Evolutionary conservation across 2,113 vertebrate species (phyloP), one percentile per base, ranked within the genome.

Genomic region (Shinisaurus crocodilurus): DNA sequence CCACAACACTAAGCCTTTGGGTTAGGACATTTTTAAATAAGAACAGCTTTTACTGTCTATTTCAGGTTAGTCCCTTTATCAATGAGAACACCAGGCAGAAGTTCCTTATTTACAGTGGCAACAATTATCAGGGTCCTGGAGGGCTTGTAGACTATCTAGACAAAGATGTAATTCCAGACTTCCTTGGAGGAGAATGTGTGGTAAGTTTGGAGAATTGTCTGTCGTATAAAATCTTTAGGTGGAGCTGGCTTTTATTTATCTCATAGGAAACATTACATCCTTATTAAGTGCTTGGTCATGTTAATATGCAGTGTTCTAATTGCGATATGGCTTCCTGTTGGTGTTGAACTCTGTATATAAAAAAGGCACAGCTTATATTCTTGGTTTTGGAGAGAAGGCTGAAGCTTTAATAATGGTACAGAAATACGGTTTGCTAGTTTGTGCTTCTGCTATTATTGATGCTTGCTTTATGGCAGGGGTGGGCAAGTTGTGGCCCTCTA

Each of bases 41-140:
- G 20, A 6, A 1, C 2, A 37, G 6, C 15, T 72, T 87, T 18
- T 90, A 76, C 15, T 54, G 16, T 29, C 37, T 40, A 0, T 82
- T 94, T 32, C 92, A 98, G 98, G 96, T 98, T 93, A 98, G 98
- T 89, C 98, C 98, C 37, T 98, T 98, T 91, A 98, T 98, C 95
- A 98, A 98, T 0, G 98, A 98, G 84, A 98, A 98, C 94, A 98
- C 98, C 1, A 94, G 98, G 54, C 96, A 96, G 93, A 98, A 98
- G 82, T 98, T 98, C 93, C 97, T 98, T 18, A 98, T 98, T 91
- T 98, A 98, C 92, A 98, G 98, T 1, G 98, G 98, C 81, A 98
- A 97, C 85, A 97, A 98, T 91, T 98, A 98, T 79, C 98, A 97
- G 91, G 98, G 98, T n/a, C 95, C 97, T 0, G 98, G 98, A 4